Evolutionary conservation across 2,113 vertebrate genomes (phyloP).

Genomic region (Scytalopus superciliaris): DNA sequence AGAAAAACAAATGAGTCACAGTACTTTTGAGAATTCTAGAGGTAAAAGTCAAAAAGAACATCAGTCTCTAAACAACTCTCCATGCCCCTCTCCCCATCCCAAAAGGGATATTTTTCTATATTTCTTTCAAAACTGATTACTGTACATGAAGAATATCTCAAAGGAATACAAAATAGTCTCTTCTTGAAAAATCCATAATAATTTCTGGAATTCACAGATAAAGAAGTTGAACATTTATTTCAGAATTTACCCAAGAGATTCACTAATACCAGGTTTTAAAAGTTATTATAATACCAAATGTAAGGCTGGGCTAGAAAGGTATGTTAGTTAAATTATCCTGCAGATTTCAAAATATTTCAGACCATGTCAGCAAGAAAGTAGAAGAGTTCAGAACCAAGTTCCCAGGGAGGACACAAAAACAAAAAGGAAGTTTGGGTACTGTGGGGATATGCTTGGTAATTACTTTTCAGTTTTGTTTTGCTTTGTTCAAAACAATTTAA

Average conservation of each 20-base stretch:
- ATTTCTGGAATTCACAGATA: background rate
- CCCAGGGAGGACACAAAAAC: slow-evolving; percentile 6
- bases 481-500: background rate
- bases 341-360: slow-evolving; percentile 1
- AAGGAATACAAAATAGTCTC: background rate
- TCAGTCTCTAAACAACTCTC: background rate
- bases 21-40: background rate
- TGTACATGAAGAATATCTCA: background rate
- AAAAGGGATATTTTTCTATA: background rate
- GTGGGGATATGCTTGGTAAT: slow-evolving; percentile 5
- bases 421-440: slow-evolving; percentile 28
- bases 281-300: background rate
- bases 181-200: background rate
- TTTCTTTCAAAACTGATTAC: background rate
- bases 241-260: background rate
- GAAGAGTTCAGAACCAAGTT: background rate
- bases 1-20: background rate
- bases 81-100: background rate
- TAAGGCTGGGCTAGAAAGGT: background rate
- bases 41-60: background rate
- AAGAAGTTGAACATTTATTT: background rate
- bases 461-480: background rate
- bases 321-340: background rate
- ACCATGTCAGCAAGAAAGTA: background rate
- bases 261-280: background rate